These are phyloP conservation scores for Pseudorhiza aurosa DNA, from an alignment of 30 jellyfish, hydroid and myxozoan species.

Conservation along the genomic window DNA sequence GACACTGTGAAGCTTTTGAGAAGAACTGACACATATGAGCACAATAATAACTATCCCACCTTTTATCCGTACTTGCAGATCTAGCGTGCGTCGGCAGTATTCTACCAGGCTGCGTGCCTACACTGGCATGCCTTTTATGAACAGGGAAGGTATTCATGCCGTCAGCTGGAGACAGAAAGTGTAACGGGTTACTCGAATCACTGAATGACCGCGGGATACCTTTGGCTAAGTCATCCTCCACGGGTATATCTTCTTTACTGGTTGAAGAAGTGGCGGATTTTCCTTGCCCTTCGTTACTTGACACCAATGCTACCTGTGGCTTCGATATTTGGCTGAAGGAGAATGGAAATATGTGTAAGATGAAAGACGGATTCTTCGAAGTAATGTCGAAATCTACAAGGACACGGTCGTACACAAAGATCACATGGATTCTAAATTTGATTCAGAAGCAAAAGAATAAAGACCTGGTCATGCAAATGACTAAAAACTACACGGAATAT, in stretches of 20 bases:
- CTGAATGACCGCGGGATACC: conserved; percentile 69
- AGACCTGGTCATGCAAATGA: too few relatives aligned
- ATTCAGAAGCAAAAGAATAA: too few relatives aligned
- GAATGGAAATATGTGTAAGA: neutral
- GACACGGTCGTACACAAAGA: too few relatives aligned
- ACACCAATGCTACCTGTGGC: conserved; percentile 15
- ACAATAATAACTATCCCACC: conserved; percentile 26
- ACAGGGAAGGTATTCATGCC: conserved; percentile 67
- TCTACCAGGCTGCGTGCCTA: conserved; percentile 53
- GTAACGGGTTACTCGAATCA: conserved; percentile 53
- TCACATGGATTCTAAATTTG: too few relatives aligned
- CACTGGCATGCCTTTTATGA: conserved; percentile 71
- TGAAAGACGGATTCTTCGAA: too few relatives aligned
- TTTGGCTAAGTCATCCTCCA: conserved; percentile 24
- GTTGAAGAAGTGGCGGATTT: conserved; percentile 41
- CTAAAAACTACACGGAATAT: too few relatives aligned
- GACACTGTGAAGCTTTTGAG: neutral
- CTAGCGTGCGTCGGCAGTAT: conserved; percentile 73
- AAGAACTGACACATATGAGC: neutral
- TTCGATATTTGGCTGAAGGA: conserved; percentile 40
- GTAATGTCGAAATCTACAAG: too few relatives aligned
- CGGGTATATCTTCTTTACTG: conserved; percentile 56
- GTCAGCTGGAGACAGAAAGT: conserved; percentile 42
- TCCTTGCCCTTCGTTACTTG: conserved; percentile 13
- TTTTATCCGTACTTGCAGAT: conserved; percentile 82